Percentiles rank a stretch among this genome's conserved stretches.
phyloP scores from a whole-genome alignment of 1,140 invertebrate species.

The Neuroterus valhalla region DNA sequence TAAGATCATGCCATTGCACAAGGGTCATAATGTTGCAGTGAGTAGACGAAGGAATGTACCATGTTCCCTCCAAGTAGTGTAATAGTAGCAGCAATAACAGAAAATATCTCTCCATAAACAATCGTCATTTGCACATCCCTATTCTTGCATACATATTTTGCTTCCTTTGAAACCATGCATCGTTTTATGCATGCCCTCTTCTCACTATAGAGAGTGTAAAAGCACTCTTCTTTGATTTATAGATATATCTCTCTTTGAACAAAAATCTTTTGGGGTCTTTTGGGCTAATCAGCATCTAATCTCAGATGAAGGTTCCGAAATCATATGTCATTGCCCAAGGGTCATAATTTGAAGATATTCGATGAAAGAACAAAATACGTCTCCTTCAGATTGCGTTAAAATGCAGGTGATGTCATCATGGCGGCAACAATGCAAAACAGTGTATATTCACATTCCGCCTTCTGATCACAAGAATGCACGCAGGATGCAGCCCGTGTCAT shows the following conservation, averaged over 20 bases:
- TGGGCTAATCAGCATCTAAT: no score
- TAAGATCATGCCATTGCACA: slow-evolving; percentile 11
- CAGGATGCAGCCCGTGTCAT: slow-evolving; percentile 69
- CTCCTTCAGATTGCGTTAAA: slow-evolving; percentile 4
- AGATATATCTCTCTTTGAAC: no score
- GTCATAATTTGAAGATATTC: neutral
- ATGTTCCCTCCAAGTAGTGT: neutral
- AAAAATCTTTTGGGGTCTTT: no score
- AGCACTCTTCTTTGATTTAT: no score
- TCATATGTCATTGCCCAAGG: no score
- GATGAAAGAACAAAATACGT: neutral
- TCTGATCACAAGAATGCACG: slow-evolving; percentile 45
- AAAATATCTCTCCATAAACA: no score
- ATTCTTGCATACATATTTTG: no score
- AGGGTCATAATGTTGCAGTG: neutral
- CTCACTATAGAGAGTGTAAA: no score
- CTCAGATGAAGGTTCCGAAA: no score
- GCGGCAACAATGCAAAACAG: neutral
- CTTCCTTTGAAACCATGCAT: no score
- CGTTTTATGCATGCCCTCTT: no score
- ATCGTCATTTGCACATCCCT: no score
- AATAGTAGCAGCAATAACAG: neutral
- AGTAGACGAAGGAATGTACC: slow-evolving; percentile 1
- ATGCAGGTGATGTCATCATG: neutral
- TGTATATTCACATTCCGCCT: neutral